Evolutionary conservation across 2,888 invertebrate species (phyloP), one percentile per base, ranked within the genome.

Genomic region (Napeogenes sylphis): DNA sequence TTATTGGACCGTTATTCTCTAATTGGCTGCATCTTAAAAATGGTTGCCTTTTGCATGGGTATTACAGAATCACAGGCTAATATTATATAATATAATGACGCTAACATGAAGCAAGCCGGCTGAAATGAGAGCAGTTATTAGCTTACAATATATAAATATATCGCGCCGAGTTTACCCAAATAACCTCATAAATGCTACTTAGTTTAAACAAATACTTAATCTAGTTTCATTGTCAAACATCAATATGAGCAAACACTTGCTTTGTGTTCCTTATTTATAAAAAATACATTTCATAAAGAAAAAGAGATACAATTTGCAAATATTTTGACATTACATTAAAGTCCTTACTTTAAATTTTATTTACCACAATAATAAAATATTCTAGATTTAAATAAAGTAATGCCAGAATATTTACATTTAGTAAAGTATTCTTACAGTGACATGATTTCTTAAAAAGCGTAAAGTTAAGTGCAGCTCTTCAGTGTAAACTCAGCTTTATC

Each of bases 21-120:
- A 21, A 21, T 21, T 21, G 21, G 21, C 21, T 21, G 21, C 21
- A 21, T 21, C 21, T 21, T 21, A 21, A 21, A 21, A 21, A 21
- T 21, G 21, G 21, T 21, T 21, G 21, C 21, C 21, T 21, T 21
- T 21, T 21, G 54, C 58, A 61, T 59, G 57, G 59, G 53, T 77
- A 76, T 80, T 80, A 80, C 77, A 79, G 75, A 78, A 81, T 81
- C 78, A 76, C 75, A 76, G 73, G 71, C 77, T 21, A 76, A 70
- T 71, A 73, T 68, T 73, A 70, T 75, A 73, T 61, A 58, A 58
- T 70, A 77, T 78, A 76, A 80, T 72, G 70, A 78, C 70, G 68
- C 84, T 85, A 84, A 84, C 83, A 84, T 80, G 80, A 78, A 84
- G 73, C 74, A 74, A 70, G 70, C 81, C 76, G 85, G 82, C 79